phyloP scores from a whole-genome alignment of 1,140 invertebrate species.

The Dysdera silvatica region DNA sequence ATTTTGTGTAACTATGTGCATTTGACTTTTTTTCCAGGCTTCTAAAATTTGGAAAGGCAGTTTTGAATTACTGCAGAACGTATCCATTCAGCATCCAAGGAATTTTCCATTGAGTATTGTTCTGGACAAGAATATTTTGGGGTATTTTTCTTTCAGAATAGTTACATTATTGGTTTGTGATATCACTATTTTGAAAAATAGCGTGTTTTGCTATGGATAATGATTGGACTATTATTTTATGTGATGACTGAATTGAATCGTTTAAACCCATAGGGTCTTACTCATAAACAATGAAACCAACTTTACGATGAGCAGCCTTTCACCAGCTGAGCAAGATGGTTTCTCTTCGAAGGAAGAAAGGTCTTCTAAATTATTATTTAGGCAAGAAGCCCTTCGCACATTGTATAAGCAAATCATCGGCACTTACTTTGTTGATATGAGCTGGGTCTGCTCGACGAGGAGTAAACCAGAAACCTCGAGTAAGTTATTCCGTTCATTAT shows the following conservation, averaged over 20 bases:
- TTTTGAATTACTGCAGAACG: conserved; percentile 18
- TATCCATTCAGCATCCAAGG: conserved; percentile 20
- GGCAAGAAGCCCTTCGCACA: conserved; percentile 14
- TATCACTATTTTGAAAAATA: too few relatives aligned
- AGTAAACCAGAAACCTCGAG: too few relatives aligned
- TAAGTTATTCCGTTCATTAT: too few relatives aligned
- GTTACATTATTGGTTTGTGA: too few relatives aligned
- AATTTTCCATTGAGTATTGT: conserved; percentile 20
- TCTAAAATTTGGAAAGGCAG: conserved; percentile 25
- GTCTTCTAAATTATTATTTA: neutral
- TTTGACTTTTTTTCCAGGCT: conserved; percentile 11
- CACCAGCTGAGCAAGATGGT: neutral
- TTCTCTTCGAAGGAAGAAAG: neutral
- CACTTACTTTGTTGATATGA: conserved; percentile 22
- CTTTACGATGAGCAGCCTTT: conserved; percentile 4
- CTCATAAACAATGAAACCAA: conserved; percentile 17
- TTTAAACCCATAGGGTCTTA: conserved; percentile 9
- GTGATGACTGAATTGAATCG: neutral
- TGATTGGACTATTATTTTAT: too few relatives aligned
- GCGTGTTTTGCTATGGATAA: too few relatives aligned
- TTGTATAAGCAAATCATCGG: conserved; percentile 25
- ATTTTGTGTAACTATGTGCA: neutral
- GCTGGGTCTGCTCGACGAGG: too few relatives aligned
- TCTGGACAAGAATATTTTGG: conserved; percentile 21
- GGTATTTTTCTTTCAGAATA: conserved; percentile 14